A percentile compares a stretch with the other conserved stretches of the same genome.
Evolutionary conservation across 2,113 vertebrate species (phyloP).

Genomic region (Turnix velox): DNA sequence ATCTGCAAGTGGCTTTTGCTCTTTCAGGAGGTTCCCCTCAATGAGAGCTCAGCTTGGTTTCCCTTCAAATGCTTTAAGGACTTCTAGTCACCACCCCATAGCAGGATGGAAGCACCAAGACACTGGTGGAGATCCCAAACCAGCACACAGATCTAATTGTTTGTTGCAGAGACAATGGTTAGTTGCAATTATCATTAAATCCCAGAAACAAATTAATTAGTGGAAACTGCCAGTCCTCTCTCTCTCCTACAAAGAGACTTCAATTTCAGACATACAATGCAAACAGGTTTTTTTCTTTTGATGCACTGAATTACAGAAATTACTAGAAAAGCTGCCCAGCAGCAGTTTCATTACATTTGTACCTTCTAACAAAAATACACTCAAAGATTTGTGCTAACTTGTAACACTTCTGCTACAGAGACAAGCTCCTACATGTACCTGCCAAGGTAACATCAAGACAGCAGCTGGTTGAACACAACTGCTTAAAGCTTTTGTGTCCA

Average conservation of each 20-base stretch:
- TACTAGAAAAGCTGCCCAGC: neutral
- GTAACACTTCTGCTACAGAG: neutral
- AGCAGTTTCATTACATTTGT: neutral
- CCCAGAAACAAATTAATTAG: constrained; percentile 18
- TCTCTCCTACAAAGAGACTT: neutral
- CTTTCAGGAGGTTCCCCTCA: neutral
- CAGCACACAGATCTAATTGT: neutral
- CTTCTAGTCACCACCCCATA: neutral
- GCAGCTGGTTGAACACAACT: neutral
- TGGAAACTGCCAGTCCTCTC: neutral
- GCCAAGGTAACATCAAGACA: neutral
- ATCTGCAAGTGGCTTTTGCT: neutral
- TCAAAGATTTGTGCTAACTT: neutral
- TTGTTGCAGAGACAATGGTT: neutral
- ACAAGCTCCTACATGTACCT: neutral
- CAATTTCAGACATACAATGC: neutral
- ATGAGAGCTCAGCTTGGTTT: neutral
- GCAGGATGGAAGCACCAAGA: neutral
- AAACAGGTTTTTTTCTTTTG: neutral
- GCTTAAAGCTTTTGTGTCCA: neutral
- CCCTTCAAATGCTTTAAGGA: neutral
- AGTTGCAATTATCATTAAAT: neutral
- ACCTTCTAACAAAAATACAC: neutral
- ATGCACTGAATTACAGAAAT: neutral
- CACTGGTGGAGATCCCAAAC: neutral